phyloP scores from a whole-genome alignment of 2,888 invertebrate genomes.

The Drosophila algonquin region DNA sequence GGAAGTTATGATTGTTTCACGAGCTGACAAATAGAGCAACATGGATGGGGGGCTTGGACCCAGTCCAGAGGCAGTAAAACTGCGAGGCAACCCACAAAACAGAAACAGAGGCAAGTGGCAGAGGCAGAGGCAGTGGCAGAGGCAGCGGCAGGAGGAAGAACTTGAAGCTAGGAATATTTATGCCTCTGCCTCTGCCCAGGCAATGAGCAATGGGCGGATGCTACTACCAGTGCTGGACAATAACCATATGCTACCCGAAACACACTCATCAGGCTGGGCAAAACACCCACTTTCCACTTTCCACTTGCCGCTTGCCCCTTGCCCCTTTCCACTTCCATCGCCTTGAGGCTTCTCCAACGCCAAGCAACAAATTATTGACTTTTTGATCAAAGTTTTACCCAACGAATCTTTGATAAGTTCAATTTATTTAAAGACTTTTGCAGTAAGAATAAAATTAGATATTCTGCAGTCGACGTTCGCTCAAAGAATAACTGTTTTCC shows the following conservation, averaged over 20 bases:
- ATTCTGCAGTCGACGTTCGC: too few species aligned
- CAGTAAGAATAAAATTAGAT: not conserved
- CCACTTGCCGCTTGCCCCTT: too few species aligned
- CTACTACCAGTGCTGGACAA: slow-evolving; percentile 16
- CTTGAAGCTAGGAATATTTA: slow-evolving; percentile 10
- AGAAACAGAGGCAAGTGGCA: not conserved
- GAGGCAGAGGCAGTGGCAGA: too few species aligned
- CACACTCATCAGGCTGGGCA: not conserved
- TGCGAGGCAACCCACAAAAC: not conserved
- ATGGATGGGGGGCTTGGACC: slow-evolving; percentile 23
- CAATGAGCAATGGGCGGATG: slow-evolving; percentile 7
- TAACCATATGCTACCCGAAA: slow-evolving; percentile 29
- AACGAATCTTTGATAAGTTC: slow-evolving; percentile 4
- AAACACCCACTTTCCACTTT: not conserved
- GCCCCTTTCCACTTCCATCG: not conserved
- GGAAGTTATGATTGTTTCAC: slow-evolving; percentile 79
- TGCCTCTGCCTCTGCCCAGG: not conserved
- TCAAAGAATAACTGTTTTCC: not conserved
- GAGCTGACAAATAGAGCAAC: slow-evolving; percentile 77
- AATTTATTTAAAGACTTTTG: slow-evolving; percentile 1
- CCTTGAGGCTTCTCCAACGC: too few species aligned
- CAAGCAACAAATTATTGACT: slow-evolving; percentile 11
- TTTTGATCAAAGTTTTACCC: slow-evolving; percentile 4
- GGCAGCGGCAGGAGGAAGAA: not conserved
- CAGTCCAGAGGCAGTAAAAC: too few species aligned